Percentiles rank a stretch among this genome's conserved stretches.
Evolutionary conservation across 2,888 invertebrate genomes (phyloP).

Genomic region (Drosophila infuscata): DNA sequence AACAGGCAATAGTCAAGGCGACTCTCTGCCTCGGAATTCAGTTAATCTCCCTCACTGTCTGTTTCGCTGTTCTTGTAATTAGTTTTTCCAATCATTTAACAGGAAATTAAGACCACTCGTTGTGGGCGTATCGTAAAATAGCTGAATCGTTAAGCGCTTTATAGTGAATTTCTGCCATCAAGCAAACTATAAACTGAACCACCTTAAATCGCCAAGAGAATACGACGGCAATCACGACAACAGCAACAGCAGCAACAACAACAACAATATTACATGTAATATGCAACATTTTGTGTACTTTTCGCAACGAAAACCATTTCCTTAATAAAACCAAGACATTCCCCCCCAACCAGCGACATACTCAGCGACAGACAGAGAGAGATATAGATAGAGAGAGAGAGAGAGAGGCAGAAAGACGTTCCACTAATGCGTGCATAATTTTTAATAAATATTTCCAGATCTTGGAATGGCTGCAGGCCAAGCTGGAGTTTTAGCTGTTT

Average conservation of each 20-base stretch:
- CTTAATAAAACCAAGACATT: constrained; percentile 65
- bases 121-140: constrained; percentile 61
- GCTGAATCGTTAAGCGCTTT: constrained; percentile 54
- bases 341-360: constrained; percentile 18
- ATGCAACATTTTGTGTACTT: constrained; percentile 73
- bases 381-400: not conserved
- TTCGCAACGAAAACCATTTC: constrained; percentile 72
- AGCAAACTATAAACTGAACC: constrained; percentile 65
- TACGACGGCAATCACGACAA: constrained; percentile 27
- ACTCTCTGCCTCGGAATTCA: not conserved
- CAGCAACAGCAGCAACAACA: constrained; percentile 28
- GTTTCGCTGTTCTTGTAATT: constrained; percentile 47
- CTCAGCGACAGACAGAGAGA: not conserved
- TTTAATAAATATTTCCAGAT: constrained; percentile 81
- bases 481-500: constrained; percentile 1
- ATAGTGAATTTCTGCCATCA: constrained; percentile 65
- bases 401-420: constrained; percentile 27
- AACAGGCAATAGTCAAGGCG: constrained; percentile 6
- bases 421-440: constrained; percentile 79
- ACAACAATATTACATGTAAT: constrained; percentile 46
- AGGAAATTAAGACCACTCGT: constrained; percentile 65
- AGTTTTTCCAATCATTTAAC: constrained; percentile 63
- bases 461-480: constrained; percentile 57
- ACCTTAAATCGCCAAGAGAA: constrained; percentile 42
- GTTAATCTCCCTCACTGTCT: not conserved